A percentile compares a stretch with the other conserved stretches of the same genome.
Evolutionary conservation across 2,888 invertebrate species (phyloP).

Genomic region (Galeruca laticollis): DNA sequence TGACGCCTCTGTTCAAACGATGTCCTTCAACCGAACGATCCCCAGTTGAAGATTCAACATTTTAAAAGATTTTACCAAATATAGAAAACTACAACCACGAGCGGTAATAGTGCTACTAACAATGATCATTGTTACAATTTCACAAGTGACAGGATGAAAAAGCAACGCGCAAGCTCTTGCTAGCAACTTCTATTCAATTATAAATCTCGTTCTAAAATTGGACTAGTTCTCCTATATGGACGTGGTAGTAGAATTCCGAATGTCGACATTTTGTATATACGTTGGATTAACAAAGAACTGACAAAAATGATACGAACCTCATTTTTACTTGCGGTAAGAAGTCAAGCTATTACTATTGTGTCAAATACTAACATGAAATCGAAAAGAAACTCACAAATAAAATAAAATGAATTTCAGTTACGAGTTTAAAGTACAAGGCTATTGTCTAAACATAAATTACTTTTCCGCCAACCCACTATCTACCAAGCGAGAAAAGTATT

Average conservation of each 20-base stretch:
- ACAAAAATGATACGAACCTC: neutral
- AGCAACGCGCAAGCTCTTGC: conserved; percentile 18
- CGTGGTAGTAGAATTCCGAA: conserved; percentile 19
- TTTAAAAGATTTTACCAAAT: conserved; percentile 38
- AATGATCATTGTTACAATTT: conserved; percentile 42
- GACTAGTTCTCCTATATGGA: conserved; percentile 31
- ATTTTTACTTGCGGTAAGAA: neutral
- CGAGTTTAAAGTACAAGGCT: too few relatives aligned
- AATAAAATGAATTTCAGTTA: too few relatives aligned
- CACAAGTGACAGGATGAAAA: conserved; percentile 31
- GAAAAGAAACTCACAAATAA: too few relatives aligned
- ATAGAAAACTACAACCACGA: conserved; percentile 26
- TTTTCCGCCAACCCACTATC: too few relatives aligned
- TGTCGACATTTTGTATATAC: conserved; percentile 14
- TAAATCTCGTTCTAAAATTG: conserved; percentile 29
- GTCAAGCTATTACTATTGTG: neutral
- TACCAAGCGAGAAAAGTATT: too few relatives aligned
- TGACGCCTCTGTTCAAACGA: neutral
- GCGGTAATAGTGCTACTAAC: conserved; percentile 40
- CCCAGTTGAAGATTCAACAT: conserved; percentile 32
- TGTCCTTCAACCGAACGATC: conserved; percentile 29
- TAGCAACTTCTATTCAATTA: conserved; percentile 32
- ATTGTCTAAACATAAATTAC: too few relatives aligned
- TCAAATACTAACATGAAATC: neutral
- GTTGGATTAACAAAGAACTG: neutral